These are phyloP conservation scores for Aphrocallistes beatrix DNA, from an alignment of 37 sponge, comb jelly and placozoan species.

Conservation along the genomic window DNA sequence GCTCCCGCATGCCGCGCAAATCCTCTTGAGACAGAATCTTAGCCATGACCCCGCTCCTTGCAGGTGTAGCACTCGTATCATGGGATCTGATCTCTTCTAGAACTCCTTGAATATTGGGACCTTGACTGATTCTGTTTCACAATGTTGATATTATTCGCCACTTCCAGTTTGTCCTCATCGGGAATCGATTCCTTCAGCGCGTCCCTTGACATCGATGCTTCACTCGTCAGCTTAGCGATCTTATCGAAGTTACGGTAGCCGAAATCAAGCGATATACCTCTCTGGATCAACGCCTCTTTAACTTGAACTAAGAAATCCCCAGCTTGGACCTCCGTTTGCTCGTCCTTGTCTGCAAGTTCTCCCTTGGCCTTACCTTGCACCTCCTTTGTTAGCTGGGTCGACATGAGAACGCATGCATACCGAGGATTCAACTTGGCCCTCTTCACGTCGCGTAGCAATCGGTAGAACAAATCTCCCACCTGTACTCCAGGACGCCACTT, in stretches of 20 bases:
- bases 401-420: too few species aligned
- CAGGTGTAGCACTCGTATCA: neutral
- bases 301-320: neutral
- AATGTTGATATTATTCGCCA: too few species aligned
- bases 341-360: neutral
- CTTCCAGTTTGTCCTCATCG: neutral
- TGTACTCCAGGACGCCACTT: neutral
- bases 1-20: neutral
- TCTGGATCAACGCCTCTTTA: neutral
- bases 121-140: neutral
- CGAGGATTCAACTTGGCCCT: neutral
- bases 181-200: too few species aligned
- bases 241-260: neutral
- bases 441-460: neutral
- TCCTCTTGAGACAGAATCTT: neutral
- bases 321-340: neutral
- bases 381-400: too few species aligned
- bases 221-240: neutral
- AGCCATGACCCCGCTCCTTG: neutral
- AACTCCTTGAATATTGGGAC: neutral
- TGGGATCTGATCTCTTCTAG: neutral
- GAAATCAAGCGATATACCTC: neutral
- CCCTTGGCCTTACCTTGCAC: too few species aligned
- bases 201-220: too few species aligned
- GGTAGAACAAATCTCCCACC: neutral